Evolutionary conservation across 2,888 invertebrate species (phyloP).

Genomic region (Synergus umbraculus): DNA sequence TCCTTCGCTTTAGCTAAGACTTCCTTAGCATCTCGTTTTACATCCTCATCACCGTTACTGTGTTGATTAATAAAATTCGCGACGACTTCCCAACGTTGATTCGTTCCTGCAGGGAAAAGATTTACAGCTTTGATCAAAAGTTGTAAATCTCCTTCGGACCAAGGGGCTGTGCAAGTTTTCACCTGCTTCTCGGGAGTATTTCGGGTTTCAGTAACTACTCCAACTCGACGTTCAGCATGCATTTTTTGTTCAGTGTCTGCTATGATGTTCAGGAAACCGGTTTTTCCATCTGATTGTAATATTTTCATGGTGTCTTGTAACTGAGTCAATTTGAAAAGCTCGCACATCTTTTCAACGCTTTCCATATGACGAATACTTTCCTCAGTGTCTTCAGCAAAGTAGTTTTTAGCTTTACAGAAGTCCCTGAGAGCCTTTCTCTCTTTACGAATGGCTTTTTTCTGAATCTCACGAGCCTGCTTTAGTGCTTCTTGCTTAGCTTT

Average conservation of each 20-base stretch:
- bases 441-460: slow-evolving; percentile 91
- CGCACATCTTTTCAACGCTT: slow-evolving; percentile 92
- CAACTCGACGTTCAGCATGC: slow-evolving; percentile 86
- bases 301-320: slow-evolving; percentile 88
- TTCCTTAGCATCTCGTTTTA: slow-evolving; percentile 90
- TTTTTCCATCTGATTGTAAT: slow-evolving; percentile 82
- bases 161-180: slow-evolving; percentile 79
- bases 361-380: slow-evolving; percentile 91
- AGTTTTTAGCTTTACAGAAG: slow-evolving; percentile 88
- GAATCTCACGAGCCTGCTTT: slow-evolving; percentile 90
- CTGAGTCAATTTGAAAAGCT: slow-evolving; percentile 85
- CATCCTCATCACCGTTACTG: slow-evolving; percentile 79
- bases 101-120: slow-evolving; percentile 97
- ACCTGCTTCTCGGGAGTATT: slow-evolving; percentile 68
- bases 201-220: slow-evolving; percentile 59
- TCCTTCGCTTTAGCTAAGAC: slow-evolving; percentile 97
- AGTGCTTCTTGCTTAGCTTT: slow-evolving; percentile 89
- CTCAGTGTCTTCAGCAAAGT: slow-evolving; percentile 84
- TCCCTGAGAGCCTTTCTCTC: slow-evolving; percentile 90
- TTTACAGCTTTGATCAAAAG: slow-evolving; percentile 97
- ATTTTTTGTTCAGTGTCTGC: slow-evolving; percentile 86
- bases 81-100: slow-evolving; percentile 93
- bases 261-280: slow-evolving; percentile 84
- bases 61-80: slow-evolving; percentile 97
- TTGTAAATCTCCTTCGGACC: slow-evolving; percentile 92